These are phyloP conservation scores for Diarsia rubi DNA, from an alignment of 2,888 invertebrate species.

Conservation along the genomic window DNA sequence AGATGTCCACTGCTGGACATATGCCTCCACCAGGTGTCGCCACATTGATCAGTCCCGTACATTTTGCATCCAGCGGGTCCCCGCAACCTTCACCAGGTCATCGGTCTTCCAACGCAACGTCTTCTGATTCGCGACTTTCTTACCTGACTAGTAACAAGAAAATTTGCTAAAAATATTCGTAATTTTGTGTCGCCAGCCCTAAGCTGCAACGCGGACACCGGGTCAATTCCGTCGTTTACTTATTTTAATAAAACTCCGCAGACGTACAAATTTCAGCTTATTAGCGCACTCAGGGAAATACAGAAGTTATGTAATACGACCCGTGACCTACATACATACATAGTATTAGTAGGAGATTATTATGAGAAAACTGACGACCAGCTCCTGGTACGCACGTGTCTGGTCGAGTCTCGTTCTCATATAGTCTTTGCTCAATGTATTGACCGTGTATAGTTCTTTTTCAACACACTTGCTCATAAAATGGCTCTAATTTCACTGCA, in stretches of 20 bases:
- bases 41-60: too few relatives aligned
- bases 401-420: not conserved
- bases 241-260: constrained; percentile 65
- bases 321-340: constrained; percentile 5
- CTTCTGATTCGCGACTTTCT: too few relatives aligned
- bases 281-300: constrained; percentile 43
- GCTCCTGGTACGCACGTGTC: not conserved
- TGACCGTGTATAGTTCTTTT: not conserved
- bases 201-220: constrained; percentile 18
- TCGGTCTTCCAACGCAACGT: too few relatives aligned
- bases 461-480: too few relatives aligned
- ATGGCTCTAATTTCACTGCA: too few relatives aligned
- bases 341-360: not conserved
- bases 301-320: constrained; percentile 3
- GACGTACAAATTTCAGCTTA: constrained; percentile 61
- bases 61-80: too few relatives aligned
- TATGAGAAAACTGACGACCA: not conserved
- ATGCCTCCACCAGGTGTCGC: too few relatives aligned
- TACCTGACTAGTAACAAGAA: not conserved
- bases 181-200: constrained; percentile 39
- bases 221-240: constrained; percentile 61
- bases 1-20: too few relatives aligned
- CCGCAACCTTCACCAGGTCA: too few relatives aligned
- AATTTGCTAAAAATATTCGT: not conserved
- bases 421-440: not conserved